Evolutionary conservation across 2,113 vertebrate genomes (phyloP), one percentile per base, ranked within the genome.

Genomic region (Ceyx cyanopectus): DNA sequence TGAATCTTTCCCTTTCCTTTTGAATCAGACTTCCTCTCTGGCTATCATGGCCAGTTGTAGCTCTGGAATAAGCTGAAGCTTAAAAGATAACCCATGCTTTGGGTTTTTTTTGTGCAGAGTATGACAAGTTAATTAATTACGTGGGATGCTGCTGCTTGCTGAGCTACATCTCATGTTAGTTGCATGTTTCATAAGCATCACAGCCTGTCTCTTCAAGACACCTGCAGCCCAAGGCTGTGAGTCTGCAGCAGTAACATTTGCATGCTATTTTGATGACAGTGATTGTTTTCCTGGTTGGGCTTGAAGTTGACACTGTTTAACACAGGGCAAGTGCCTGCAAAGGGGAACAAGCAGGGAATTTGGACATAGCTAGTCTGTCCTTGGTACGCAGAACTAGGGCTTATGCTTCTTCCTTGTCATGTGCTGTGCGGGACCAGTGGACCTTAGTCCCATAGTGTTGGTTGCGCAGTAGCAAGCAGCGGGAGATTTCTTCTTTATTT

Each of bases 371-470:
- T 21, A 37, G 4, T 12, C 30, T 63, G 30, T 40, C 20, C 13
- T 14, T 41, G 18, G 12, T 45, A 23, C 23, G 24, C 2, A 8
- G 20, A 24, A 16, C 22, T 7, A 24, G 22, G 20, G 45, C 34
- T 56, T 0, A 0, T 8, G 18, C 2, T 57, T 27, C 18, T 69
- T 45, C 30, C 16, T 73, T 45, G 45, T 13, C 27, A 4, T 0
- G 0, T 46, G n/a, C n/a, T 45, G 14, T 45, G 50, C 17, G 7
- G 66, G 40, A 54, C 66, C 15, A 10, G 41, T 27, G 37, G 23
- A 30, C 24, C 30, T 37, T 1, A 51, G 26, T 30, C 9, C 11
- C 9, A 5, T 3, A 63, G 29, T n/a, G 45, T 12, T 41, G 56
- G 41, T 45, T 37, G 18, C 5, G 5, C 1, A 3, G 37, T 24